These are phyloP conservation scores for Falco novaeseelandiae DNA, from an alignment of 2,797 vertebrate species.

Conservation along the genomic window DNA sequence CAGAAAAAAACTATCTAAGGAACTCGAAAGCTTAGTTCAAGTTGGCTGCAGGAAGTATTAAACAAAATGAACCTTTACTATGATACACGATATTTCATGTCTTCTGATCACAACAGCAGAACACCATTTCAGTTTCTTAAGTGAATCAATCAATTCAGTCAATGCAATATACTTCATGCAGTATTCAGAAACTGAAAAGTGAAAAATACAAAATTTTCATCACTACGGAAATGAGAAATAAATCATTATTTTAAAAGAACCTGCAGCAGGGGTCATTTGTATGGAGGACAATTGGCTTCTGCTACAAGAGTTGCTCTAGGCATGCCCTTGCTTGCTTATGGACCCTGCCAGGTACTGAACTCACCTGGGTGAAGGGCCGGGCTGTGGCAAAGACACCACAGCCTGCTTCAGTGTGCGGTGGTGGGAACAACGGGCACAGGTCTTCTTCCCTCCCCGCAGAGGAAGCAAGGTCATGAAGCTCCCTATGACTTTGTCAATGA, in stretches of 20 bases:
- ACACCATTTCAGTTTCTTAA: background rate
- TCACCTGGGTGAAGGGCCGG: background rate
- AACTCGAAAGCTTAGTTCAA: constrained; percentile 8
- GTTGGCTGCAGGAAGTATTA: background rate
- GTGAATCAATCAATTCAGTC: background rate
- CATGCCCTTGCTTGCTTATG: background rate
- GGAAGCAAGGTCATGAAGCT: background rate
- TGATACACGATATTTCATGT: background rate
- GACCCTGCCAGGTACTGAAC: background rate
- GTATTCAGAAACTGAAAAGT: background rate
- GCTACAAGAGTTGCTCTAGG: background rate
- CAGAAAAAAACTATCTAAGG: background rate
- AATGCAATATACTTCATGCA: background rate
- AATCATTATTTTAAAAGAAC: background rate
- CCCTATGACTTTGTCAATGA: background rate
- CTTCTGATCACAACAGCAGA: background rate
- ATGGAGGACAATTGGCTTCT: background rate
- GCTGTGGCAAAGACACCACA: background rate
- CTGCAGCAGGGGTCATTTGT: background rate
- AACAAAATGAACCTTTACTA: background rate
- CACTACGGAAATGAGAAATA: background rate
- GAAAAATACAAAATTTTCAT: background rate
- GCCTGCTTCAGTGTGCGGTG: background rate
- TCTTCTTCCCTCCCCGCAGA: background rate
- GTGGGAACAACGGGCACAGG: background rate